These are phyloP conservation scores for Chrysogorgia sp. DNA, from an alignment of 92 coral and sea anemone species.

Conservation along the genomic window DNA sequence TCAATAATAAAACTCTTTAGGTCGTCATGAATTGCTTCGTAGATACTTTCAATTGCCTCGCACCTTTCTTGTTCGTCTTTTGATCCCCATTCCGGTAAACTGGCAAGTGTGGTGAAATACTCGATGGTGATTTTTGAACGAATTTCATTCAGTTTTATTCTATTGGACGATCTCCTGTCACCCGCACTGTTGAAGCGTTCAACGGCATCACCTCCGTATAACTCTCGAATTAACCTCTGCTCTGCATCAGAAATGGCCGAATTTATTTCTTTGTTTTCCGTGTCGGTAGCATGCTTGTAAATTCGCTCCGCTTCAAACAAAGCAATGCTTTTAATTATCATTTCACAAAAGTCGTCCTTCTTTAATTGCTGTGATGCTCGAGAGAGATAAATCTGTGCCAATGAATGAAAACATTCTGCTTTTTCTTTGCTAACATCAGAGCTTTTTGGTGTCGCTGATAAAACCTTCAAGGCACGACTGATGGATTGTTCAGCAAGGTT, in stretches of 20 bases:
- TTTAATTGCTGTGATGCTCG: slow-evolving; percentile 12
- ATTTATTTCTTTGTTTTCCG: slow-evolving; percentile 19
- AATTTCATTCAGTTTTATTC: slow-evolving; percentile 10
- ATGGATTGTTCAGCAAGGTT: too few species aligned
- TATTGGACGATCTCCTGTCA: neutral
- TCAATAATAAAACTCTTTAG: slow-evolving; percentile 4
- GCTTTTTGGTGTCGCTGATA: neutral
- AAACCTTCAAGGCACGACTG: slow-evolving; percentile 19
- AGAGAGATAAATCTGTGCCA: slow-evolving; percentile 11
- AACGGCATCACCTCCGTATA: neutral
- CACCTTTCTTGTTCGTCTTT: slow-evolving; percentile 5
- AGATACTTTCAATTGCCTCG: slow-evolving; percentile 11
- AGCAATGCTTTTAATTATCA: slow-evolving; percentile 35
- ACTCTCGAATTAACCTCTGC: neutral
- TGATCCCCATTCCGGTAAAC: slow-evolving; percentile 30
- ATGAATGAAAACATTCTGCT: slow-evolving; percentile 25
- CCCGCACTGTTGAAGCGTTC: slow-evolving; percentile 5
- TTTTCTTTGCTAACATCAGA: neutral
- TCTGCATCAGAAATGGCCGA: slow-evolving; percentile 29
- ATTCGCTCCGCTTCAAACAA: slow-evolving; percentile 23
- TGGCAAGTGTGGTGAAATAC: slow-evolving; percentile 17
- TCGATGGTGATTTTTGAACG: slow-evolving; percentile 27
- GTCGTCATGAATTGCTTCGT: slow-evolving; percentile 6
- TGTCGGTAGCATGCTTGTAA: slow-evolving; percentile 18
- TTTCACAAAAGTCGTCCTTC: slow-evolving; percentile 25